Evolutionary conservation across 2,797 vertebrate species (phyloP).

Genomic region (Lophotriccus pileatus): DNA sequence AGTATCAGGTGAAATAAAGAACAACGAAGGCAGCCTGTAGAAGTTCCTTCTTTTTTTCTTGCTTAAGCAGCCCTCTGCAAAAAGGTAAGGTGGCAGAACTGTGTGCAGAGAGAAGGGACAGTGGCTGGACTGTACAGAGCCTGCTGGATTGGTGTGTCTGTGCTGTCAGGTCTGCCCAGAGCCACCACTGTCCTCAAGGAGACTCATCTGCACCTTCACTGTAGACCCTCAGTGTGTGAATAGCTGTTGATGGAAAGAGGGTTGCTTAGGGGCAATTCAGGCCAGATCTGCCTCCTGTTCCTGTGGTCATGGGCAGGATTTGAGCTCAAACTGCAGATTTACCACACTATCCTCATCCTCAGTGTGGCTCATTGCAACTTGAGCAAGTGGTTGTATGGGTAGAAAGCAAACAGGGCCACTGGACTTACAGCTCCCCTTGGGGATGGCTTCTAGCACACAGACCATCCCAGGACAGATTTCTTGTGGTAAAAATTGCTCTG

Average conservation of each 20-base stretch:
- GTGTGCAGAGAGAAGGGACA: neutral
- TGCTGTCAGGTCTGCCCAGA: neutral
- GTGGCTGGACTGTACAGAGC: neutral
- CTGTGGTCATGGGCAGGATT: accelerated
- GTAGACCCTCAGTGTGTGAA: neutral
- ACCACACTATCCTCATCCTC: neutral
- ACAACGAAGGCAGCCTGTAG: neutral
- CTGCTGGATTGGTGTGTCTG: neutral
- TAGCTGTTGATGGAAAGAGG: neutral
- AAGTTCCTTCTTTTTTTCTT: neutral
- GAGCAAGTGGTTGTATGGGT: neutral
- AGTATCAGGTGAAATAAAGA: neutral
- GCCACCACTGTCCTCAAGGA: neutral
- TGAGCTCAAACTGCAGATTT: neutral
- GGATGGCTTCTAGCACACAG: neutral
- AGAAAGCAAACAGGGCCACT: neutral
- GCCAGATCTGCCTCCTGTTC: neutral
- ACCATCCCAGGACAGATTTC: neutral
- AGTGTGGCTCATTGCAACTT: neutral
- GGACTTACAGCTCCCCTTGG: neutral
- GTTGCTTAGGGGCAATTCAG: neutral
- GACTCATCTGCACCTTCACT: neutral
- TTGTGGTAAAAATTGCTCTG: neutral
- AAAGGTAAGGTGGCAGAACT: neutral
- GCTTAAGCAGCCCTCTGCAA: neutral